A percentile compares a stretch with the other conserved stretches of the same genome.
phyloP scores from a whole-genome alignment of 2,888 invertebrate species.

The Mystacides longicornis region DNA sequence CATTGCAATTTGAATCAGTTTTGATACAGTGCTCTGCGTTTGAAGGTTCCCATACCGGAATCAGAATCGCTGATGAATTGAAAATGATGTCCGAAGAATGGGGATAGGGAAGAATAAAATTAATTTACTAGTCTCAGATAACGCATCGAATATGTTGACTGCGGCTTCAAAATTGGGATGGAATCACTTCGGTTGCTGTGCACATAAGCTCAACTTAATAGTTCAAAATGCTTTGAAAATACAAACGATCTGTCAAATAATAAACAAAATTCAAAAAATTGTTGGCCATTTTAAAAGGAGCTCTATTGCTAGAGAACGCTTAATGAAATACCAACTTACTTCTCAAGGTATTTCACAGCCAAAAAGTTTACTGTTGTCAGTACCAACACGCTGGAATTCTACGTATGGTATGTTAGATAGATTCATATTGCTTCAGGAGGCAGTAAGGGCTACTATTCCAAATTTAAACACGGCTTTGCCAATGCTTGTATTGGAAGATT shows the following conservation, averaged over 20 bases:
- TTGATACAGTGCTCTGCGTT: background rate
- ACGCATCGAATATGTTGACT: background rate
- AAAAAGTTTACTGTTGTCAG: background rate
- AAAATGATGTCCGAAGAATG: background rate
- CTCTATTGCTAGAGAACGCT: background rate
- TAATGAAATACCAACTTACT: background rate
- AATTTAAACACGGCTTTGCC: background rate
- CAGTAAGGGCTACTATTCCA: background rate
- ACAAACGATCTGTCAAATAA: background rate
- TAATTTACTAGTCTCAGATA: background rate
- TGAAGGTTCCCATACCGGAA: conserved; percentile 1
- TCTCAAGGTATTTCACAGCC: background rate
- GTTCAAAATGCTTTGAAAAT: background rate
- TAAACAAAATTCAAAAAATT: background rate
- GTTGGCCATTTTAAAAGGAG: no score
- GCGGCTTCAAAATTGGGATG: background rate
- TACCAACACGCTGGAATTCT: background rate
- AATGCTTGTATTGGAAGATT: background rate
- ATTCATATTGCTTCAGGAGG: background rate
- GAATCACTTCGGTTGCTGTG: background rate
- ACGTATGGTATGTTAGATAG: background rate
- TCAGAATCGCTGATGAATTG: background rate
- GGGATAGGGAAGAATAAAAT: conserved; percentile 6
- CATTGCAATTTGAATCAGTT: background rate
- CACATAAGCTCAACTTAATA: background rate